Percentiles rank a stretch among this genome's conserved stretches.
These are phyloP conservation scores for Ganaspis sp. DNA, from an alignment of 1,140 invertebrate genomes.

Conservation along the genomic window DNA sequence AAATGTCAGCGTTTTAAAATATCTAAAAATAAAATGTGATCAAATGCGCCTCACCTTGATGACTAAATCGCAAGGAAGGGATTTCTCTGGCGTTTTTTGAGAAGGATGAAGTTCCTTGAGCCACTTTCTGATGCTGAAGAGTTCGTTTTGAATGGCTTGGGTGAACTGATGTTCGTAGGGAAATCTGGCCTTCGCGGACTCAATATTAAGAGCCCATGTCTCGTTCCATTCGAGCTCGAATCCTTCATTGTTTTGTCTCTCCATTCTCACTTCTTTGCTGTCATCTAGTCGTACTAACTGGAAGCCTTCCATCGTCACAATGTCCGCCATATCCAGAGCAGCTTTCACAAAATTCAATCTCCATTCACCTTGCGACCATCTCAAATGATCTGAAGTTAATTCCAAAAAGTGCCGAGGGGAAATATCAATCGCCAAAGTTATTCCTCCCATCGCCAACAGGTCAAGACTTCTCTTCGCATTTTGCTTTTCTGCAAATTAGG, in stretches of 20 bases:
- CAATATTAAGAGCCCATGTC: slow-evolving; percentile 84
- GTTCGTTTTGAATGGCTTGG: slow-evolving; percentile 93
- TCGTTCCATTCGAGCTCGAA: slow-evolving; percentile 84
- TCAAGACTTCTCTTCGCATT: slow-evolving; percentile 61
- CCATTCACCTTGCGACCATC: slow-evolving; percentile 72
- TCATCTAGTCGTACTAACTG: slow-evolving; percentile 78
- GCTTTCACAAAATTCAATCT: slow-evolving; percentile 66
- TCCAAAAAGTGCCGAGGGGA: slow-evolving; percentile 71
- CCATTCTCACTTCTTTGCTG: slow-evolving; percentile 80
- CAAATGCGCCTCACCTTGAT: slow-evolving; percentile 91
- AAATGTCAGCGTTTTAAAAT: too few relatives aligned
- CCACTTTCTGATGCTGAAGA: slow-evolving; percentile 95
- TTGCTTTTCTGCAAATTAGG: slow-evolving; percentile 31
- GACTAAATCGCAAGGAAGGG: slow-evolving; percentile 89
- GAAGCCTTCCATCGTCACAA: slow-evolving; percentile 86
- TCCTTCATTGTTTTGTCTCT: slow-evolving; percentile 84
- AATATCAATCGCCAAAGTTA: slow-evolving; percentile 69
- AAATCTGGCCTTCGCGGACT: slow-evolving; percentile 86
- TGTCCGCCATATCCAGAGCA: slow-evolving; percentile 85
- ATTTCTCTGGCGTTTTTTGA: slow-evolving; percentile 71
- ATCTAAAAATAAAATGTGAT: too few relatives aligned
- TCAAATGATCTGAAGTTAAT: slow-evolving; percentile 69
- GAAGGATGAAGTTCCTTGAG: slow-evolving; percentile 82
- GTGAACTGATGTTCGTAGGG: slow-evolving; percentile 96
- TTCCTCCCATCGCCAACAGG: slow-evolving; percentile 67